Percentiles rank a stretch among this genome's conserved stretches.
phyloP scores from a whole-genome alignment of 2,888 invertebrate species.

The Netelia fuscicornis region DNA sequence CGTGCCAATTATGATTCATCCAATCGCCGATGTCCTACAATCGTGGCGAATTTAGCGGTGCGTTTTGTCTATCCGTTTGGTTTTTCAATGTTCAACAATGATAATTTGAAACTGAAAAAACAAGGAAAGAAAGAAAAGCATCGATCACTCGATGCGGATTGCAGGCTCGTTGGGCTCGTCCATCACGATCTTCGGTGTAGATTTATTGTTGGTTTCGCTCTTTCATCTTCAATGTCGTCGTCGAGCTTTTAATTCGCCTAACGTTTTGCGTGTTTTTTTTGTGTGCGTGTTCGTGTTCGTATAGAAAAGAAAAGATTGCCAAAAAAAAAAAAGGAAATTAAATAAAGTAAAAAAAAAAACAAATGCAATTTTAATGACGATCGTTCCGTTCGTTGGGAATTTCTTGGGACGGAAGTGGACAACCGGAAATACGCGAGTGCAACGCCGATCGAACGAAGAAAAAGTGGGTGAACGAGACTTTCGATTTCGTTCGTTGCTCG shows the following conservation, averaged over 20 bases:
- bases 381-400: too few relatives aligned
- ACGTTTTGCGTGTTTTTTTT: neutral
- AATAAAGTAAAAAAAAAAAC: neutral
- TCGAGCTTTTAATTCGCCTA: constrained; percentile 28
- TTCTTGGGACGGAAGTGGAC: too few relatives aligned
- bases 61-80: constrained; percentile 84
- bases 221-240: constrained; percentile 74
- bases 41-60: constrained; percentile 73
- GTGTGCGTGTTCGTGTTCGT: constrained; percentile 24
- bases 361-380: neutral
- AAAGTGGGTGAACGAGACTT: neutral
- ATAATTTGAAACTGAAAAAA: constrained; percentile 52
- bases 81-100: constrained; percentile 71
- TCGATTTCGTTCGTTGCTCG: neutral
- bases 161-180: constrained; percentile 56
- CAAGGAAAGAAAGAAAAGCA: constrained; percentile 29
- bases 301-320: neutral
- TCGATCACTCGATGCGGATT: constrained; percentile 39
- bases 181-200: constrained; percentile 75
- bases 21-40: constrained; percentile 18
- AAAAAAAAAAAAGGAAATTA: neutral
- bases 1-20: too few relatives aligned
- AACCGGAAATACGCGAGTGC: neutral
- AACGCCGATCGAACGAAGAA: neutral
- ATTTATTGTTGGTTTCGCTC: constrained; percentile 70